These are phyloP conservation scores for Apodemus speciosus DNA, from an alignment of 2,113 vertebrate species.

Conservation along the genomic window DNA sequence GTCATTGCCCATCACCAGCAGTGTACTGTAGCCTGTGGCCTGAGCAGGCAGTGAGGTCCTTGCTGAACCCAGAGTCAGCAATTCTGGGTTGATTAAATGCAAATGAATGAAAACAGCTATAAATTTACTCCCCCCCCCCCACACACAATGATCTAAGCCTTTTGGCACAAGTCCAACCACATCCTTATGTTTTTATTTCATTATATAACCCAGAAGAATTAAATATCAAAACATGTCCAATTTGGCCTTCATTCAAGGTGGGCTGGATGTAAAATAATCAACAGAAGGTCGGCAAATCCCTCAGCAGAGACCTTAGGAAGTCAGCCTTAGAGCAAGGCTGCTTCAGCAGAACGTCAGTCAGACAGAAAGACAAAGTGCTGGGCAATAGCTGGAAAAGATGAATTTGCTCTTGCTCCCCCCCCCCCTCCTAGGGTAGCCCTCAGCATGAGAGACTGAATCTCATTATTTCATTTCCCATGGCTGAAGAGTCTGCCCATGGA, in stretches of 20 bases:
- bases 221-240: constrained; percentile 57
- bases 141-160: constrained; percentile 63
- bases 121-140: constrained; percentile 52
- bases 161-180: constrained; percentile 53
- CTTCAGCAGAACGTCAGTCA: neutral
- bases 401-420: neutral
- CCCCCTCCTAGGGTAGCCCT: neutral
- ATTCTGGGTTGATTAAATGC: constrained; percentile 74
- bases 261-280: neutral
- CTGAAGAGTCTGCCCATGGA: neutral
- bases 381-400: neutral
- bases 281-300: neutral
- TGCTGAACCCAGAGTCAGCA: constrained; percentile 59
- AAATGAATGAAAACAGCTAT: constrained; percentile 70
- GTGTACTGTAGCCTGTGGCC: neutral
- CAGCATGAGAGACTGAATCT: neutral
- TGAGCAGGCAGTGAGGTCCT: constrained; percentile 36
- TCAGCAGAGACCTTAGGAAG: neutral
- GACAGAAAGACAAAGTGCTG: neutral
- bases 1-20: neutral
- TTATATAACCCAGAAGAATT: constrained; percentile 52
- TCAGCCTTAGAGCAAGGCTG: neutral
- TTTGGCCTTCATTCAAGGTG: constrained; percentile 59
- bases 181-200: constrained; percentile 56
- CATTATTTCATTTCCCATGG: constrained; percentile 39